phyloP scores from a whole-genome alignment of 2,888 invertebrate species.

The Mesorhabditis spiculigera region DNA sequence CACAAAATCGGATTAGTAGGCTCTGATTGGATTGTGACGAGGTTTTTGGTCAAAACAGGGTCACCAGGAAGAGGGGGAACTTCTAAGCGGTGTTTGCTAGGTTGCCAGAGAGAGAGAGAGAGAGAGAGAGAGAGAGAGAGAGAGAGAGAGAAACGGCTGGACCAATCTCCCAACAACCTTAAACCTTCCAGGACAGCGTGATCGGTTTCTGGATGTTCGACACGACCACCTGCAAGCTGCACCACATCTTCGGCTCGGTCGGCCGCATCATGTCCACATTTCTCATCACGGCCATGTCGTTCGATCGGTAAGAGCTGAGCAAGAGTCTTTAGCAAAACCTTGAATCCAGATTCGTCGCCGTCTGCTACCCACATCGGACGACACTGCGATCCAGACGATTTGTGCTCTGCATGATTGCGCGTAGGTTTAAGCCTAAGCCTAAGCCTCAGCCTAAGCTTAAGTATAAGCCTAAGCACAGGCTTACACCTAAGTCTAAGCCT shows the following conservation, averaged over 20 bases:
- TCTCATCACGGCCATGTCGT: slow-evolving; percentile 55
- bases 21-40: too few relatives aligned
- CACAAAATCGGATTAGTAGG: too few relatives aligned
- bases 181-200: slow-evolving; percentile 43
- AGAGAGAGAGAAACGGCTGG: neutral
- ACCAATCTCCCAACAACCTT: too few relatives aligned
- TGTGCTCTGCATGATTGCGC: slow-evolving; percentile 42
- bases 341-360: slow-evolving; percentile 35
- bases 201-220: slow-evolving; percentile 57
- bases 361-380: slow-evolving; percentile 49
- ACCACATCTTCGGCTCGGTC: slow-evolving; percentile 50
- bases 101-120: too few relatives aligned
- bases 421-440: slow-evolving; percentile 19
- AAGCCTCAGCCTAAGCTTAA: neutral
- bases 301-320: slow-evolving; percentile 41
- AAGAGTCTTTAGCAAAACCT: neutral
- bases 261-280: slow-evolving; percentile 54
- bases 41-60: too few relatives aligned
- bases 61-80: too few relatives aligned
- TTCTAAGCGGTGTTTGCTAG: too few relatives aligned
- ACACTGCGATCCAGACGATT: slow-evolving; percentile 44
- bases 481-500: too few relatives aligned
- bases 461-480: too few relatives aligned
- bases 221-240: slow-evolving; percentile 48
- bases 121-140: too few relatives aligned